phyloP scores from a whole-genome alignment of 2,113 vertebrate species.

The Lota lota region DNA sequence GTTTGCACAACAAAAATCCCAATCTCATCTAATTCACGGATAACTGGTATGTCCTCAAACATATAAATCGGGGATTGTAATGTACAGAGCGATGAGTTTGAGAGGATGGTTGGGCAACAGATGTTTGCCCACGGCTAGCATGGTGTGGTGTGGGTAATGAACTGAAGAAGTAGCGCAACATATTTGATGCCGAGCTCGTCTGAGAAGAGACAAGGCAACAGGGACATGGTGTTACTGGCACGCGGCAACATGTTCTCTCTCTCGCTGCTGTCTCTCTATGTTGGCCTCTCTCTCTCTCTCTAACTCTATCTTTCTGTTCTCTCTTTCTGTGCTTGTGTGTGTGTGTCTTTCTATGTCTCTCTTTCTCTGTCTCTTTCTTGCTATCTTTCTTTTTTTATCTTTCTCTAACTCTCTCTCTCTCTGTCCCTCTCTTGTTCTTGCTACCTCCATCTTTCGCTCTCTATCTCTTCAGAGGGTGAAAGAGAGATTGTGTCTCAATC shows the following conservation, averaged over 20 bases:
- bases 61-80: constrained; percentile 21
- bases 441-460: no score
- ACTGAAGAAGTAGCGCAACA: not conserved
- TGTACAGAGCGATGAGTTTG: constrained; percentile 10
- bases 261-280: not conserved
- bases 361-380: no score
- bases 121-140: constrained; percentile 14
- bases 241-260: not conserved
- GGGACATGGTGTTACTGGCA: constrained; percentile 6
- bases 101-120: constrained; percentile 16
- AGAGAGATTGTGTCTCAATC: no score
- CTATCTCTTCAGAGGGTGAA: no score
- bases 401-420: no score
- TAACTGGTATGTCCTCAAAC: constrained; percentile 24
- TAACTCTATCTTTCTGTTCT: not conserved
- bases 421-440: no score
- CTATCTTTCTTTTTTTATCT: no score
- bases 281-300: not conserved
- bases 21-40: constrained; percentile 21
- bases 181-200: no score
- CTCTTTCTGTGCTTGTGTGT: no score
- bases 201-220: constrained; percentile 1
- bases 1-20: not conserved
- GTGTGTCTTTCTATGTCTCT: no score
- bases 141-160: constrained; percentile 28